Conservation (phyloP, 2,113 vertebrate species). For the Triplophysa dalaica region DNA sequence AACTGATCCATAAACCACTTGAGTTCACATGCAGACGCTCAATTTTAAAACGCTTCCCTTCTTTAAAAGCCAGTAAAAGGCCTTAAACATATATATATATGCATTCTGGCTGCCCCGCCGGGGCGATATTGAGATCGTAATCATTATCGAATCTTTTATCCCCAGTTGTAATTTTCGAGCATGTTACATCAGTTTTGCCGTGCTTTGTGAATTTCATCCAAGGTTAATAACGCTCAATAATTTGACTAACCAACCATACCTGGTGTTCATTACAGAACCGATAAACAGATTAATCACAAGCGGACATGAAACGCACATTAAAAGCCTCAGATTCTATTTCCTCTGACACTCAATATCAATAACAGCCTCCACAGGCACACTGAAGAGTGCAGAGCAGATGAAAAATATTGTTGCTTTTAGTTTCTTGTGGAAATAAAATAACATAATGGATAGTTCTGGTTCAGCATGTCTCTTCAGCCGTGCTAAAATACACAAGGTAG, state of each 20-base stretch:
- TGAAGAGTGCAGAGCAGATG: background rate
- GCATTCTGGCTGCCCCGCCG: conserved; percentile 62
- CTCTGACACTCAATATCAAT: conserved; percentile 40
- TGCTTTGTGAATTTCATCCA: conserved; percentile 81
- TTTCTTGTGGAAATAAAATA: background rate
- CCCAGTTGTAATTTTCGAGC: conserved; percentile 80
- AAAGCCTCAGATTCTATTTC: conserved; percentile 68
- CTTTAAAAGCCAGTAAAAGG: conserved; percentile 64
- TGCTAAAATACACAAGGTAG: background rate
- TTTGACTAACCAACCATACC: conserved; percentile 90
- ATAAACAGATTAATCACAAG: conserved; percentile 92
- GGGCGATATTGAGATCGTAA: conserved; percentile 77
- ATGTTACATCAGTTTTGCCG: conserved; percentile 84
- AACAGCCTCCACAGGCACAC: conserved; percentile 33
- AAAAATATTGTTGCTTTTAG: background rate
- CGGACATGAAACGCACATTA: conserved; percentile 76
- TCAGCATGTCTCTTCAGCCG: background rate
- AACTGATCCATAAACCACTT: conserved; percentile 71
- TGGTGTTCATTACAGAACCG: conserved; percentile 85
- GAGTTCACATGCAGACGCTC: conserved; percentile 63
- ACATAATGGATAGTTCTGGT: background rate
- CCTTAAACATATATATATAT: conserved; percentile 69
- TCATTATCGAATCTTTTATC: conserved; percentile 86
- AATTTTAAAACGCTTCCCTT: conserved; percentile 59
- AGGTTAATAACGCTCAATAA: conserved; percentile 96